Base-by-base conservation (phyloP, 2,113 vertebrate species). In the Sinocyclocheilus grahami region DNA sequence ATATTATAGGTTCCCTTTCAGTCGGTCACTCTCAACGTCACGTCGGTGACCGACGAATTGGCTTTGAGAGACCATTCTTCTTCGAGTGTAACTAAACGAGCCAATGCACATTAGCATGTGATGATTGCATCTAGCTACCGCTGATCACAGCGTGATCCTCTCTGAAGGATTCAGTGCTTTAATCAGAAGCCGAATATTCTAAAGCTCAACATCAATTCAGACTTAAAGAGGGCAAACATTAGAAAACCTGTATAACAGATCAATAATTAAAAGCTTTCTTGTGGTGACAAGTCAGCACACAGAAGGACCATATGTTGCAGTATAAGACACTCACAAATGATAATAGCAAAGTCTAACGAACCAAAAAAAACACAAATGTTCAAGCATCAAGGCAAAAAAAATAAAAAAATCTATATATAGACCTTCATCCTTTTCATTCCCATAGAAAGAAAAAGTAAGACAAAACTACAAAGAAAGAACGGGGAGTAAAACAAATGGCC, bases 281-380 rank as follows among this genome's bases (percentile, higher is more conserved):
- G 11, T 51, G 48, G 13, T 51, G 48, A 4, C 48, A 51, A 51
- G 48, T 51, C 48, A 51, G 48, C 3, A n/a, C 46, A 53, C 13
- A 18, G 46, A 16, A 30, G 16, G 18, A 53, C 22, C 22, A 24
- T 46, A 13, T 75, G 51, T 22, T 58, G 18, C 1, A 77, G 4
- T 13, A 58, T 55, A 55, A 53, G 53, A 60, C 77, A 37, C 2
- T 39, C 1, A 79, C 77, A 60, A 60, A 60, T 60, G 9, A 60
- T 78, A 58, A 78, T 10, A n/a, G 53, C 18, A 79, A 39, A 22
- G 18, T 39, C 0, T 79, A 79, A 79, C 0, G 3, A 60, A 60
- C 78, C 55, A 7, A 62, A 20, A 62, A 79, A 39, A 79, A 24
- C 55, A 39, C 55, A 79, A 60, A 79, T 60, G 55, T 39, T 79